Conservation (phyloP, 1,140 invertebrate genomes). For the Brachionus sp. region DNA sequence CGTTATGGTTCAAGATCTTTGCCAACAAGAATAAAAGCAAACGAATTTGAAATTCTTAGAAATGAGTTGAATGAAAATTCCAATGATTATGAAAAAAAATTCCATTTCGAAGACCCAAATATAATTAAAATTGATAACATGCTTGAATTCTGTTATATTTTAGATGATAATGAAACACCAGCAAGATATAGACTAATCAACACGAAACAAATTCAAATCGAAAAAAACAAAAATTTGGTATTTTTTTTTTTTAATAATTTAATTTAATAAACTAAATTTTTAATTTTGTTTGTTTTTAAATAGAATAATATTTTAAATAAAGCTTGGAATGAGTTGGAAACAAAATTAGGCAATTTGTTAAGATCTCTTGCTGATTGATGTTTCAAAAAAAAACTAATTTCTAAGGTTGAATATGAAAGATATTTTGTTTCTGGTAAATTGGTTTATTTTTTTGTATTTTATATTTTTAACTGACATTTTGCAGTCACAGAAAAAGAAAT, state of each 20-base stretch:
- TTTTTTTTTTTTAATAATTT: too few relatives aligned
- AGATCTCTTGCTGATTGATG: background rate
- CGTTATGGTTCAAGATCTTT: slow-evolving; percentile 97
- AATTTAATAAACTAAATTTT: background rate
- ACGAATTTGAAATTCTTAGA: background rate
- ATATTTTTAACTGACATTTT: background rate
- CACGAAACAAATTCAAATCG: background rate
- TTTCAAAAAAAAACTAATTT: background rate
- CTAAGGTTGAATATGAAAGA: background rate
- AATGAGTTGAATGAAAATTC: background rate
- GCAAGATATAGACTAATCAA: background rate
- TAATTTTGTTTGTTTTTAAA: background rate
- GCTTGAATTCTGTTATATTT: slow-evolving; percentile 4
- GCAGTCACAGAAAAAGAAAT: slow-evolving; percentile 41
- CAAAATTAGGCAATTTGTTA: background rate
- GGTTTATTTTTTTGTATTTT: background rate
- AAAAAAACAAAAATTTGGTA: background rate
- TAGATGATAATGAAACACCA: slow-evolving; percentile 42
- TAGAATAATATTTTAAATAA: background rate
- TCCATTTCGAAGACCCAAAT: background rate
- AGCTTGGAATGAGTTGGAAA: background rate
- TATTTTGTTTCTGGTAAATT: slow-evolving; percentile 31
- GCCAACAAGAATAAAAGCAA: slow-evolving; percentile 71
- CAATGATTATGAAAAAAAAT: background rate
- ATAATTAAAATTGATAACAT: slow-evolving; percentile 18